Percentiles rank a stretch among this genome's conserved stretches.
Conservation (phyloP, 2,113 vertebrate genomes). For the Geococcyx californianus region DNA sequence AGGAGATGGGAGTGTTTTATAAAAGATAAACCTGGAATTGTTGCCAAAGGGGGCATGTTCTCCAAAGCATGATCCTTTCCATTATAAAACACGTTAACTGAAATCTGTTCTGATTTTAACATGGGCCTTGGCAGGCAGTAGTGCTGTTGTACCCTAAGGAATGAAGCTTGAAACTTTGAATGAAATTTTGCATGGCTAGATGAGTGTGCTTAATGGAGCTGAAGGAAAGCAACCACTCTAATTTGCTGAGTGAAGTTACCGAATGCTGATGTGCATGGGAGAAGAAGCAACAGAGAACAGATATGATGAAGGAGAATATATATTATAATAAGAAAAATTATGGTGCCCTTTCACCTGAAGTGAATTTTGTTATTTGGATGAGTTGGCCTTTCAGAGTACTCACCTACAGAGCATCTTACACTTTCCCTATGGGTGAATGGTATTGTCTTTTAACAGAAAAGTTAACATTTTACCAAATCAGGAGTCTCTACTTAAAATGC, state of each 20-base stretch:
- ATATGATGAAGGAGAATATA: background rate
- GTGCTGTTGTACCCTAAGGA: background rate
- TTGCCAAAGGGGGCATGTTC: background rate
- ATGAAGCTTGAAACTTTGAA: background rate
- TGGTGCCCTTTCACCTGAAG: background rate
- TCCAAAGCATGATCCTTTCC: background rate
- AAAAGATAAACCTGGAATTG: background rate
- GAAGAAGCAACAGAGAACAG: background rate
- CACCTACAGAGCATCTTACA: background rate
- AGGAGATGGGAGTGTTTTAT: background rate
- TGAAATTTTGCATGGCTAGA: slow-evolving; percentile 17
- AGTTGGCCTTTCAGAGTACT: background rate
- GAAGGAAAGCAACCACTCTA: background rate
- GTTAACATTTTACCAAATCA: background rate
- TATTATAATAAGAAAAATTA: background rate
- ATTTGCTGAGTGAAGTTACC: background rate
- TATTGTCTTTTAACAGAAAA: background rate
- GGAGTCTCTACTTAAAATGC: background rate
- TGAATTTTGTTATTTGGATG: background rate
- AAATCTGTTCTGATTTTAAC: background rate
- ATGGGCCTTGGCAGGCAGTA: background rate
- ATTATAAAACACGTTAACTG: background rate
- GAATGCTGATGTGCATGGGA: background rate
- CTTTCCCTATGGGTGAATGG: background rate
- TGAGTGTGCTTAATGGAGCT: slow-evolving; percentile 1